phyloP scores from a whole-genome alignment of 2,113 vertebrate species.

The Carassius auratus region DNA sequence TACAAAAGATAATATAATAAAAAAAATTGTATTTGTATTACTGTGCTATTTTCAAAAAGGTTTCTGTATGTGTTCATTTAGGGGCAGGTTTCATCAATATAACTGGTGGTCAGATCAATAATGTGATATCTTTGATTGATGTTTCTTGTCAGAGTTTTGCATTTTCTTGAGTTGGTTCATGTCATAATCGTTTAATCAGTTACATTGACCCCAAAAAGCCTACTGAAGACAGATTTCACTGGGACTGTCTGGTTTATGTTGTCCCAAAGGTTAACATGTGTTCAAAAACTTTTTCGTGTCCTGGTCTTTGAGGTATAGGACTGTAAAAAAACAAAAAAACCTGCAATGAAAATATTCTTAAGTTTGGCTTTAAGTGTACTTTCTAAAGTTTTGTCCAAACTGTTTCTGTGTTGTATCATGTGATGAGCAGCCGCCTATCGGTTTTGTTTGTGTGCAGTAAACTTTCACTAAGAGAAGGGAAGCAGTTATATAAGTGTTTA shows the following conservation, averaged over 20 bases:
- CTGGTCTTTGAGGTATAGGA: neutral
- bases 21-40: too few relatives aligned
- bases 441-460: neutral
- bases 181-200: neutral
- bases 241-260: neutral
- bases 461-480: neutral
- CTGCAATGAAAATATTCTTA: neutral
- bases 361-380: neutral
- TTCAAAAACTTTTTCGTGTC: neutral
- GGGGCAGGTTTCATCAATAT: neutral
- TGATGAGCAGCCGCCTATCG: conserved; percentile 42
- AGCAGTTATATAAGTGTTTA: neutral
- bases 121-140: neutral
- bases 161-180: neutral
- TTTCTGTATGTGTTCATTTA: neutral
- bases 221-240: neutral
- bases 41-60: neutral
- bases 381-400: neutral
- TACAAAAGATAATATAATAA: too few relatives aligned
- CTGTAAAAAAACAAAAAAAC: too few relatives aligned
- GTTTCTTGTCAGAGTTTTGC: neutral
- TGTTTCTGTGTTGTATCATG: conserved; percentile 23
- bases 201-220: neutral
- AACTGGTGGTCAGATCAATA: neutral
- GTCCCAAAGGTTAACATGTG: neutral